Evolutionary conservation across 2,888 invertebrate species (phyloP).

Genomic region (Acronicta aceris): DNA sequence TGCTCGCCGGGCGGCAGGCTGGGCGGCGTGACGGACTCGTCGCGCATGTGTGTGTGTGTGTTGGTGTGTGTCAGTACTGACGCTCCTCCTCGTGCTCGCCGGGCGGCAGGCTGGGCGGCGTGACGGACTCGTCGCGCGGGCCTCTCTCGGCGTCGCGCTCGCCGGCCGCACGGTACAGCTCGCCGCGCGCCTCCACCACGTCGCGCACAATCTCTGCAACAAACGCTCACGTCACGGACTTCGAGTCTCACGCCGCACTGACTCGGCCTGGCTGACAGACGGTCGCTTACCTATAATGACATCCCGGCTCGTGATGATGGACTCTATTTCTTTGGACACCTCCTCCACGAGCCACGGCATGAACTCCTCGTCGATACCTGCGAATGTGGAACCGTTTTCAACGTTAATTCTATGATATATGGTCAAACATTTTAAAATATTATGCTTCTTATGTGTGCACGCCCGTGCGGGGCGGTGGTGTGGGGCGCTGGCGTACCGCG

Average conservation of each 20-base stretch:
- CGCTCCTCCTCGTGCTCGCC: conserved; percentile 66
- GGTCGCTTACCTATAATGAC: conserved; percentile 91
- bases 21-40: conserved; percentile 68
- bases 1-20: conserved; percentile 59
- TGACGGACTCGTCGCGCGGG: conserved; percentile 62
- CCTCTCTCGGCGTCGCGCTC: conserved; percentile 64
- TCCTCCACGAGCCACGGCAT: conserved; percentile 96
- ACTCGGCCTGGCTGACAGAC: neutral
- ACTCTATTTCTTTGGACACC: conserved; percentile 94
- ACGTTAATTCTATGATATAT: neutral
- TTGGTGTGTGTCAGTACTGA: conserved; percentile 43
- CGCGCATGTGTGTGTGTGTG: conserved; percentile 6
- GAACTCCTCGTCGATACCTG: conserved; percentile 94
- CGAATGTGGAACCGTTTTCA: conserved; percentile 9
- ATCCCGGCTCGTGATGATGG: conserved; percentile 94
- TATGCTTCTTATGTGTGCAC: too few species aligned
- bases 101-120: conserved; percentile 63
- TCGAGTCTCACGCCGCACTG: too few species aligned
- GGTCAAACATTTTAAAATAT: too few species aligned
- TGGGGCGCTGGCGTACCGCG: conserved; percentile 75
- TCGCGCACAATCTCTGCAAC: conserved; percentile 92
- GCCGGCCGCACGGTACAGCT: conserved; percentile 87
- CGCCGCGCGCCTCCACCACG: conserved; percentile 93
- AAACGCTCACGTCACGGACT: conserved; percentile 92
- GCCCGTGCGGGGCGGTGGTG: too few species aligned